These are phyloP conservation scores for Philopedon plagiatum DNA, from an alignment of 2,888 invertebrate genomes.

Conservation along the genomic window DNA sequence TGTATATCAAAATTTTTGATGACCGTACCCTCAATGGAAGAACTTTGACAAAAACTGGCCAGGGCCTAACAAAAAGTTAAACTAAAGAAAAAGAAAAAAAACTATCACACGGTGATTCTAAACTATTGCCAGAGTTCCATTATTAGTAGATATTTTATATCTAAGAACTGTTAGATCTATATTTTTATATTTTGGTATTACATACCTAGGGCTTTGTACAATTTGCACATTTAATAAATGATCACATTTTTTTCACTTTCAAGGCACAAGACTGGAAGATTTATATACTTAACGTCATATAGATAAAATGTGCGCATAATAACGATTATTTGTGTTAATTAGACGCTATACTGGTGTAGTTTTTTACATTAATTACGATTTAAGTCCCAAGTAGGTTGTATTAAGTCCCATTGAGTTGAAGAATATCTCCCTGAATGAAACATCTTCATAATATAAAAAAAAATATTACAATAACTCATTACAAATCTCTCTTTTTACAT, in stretches of 20 bases:
- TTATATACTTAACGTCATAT: neutral
- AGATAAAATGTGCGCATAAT: conserved; percentile 2
- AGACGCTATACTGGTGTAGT: no score
- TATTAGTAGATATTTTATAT: conserved; percentile 38
- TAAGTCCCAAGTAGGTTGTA: no score
- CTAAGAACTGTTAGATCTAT: conserved; percentile 35
- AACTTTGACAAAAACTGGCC: conserved; percentile 68
- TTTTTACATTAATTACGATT: no score
- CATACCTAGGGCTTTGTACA: conserved; percentile 56
- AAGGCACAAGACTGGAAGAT: conserved; percentile 26
- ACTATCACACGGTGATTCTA: conserved; percentile 63
- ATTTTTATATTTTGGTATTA: conserved; percentile 51
- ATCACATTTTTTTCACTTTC: conserved; percentile 48
- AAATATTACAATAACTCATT: no score
- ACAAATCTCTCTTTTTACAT: no score
- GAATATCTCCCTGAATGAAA: no score
- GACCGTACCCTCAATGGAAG: conserved; percentile 64
- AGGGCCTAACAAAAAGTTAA: conserved; percentile 67
- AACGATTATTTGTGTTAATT: no score
- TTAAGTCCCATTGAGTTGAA: no score
- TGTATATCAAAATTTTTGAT: conserved; percentile 1
- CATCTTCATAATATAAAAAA: no score
- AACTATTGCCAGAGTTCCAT: conserved; percentile 58
- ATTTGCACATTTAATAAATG: conserved; percentile 49
- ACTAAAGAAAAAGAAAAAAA: conserved; percentile 61